Evolutionary conservation across 1,140 invertebrate genomes (phyloP).

Genomic region (Saxidomus purpurata): DNA sequence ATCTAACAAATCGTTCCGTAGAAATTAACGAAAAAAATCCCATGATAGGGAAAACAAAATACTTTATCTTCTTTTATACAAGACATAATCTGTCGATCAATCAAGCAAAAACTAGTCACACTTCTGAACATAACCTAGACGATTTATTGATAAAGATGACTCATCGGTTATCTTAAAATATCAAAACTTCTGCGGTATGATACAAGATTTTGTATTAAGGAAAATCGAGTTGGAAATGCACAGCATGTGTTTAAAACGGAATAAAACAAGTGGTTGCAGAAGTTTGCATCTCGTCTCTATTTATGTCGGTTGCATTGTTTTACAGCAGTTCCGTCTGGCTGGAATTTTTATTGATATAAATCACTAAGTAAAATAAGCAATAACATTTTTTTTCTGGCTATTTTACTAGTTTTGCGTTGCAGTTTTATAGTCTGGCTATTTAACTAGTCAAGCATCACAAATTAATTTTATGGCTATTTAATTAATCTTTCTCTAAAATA

Average conservation of each 20-base stretch:
- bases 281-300: too few species aligned
- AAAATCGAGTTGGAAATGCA: not conserved
- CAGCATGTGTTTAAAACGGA: not conserved
- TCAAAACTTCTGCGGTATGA: slow-evolving; percentile 23
- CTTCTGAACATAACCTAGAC: slow-evolving; percentile 19
- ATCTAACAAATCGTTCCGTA: not conserved
- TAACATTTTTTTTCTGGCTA: too few species aligned
- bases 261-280: too few species aligned
- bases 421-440: too few species aligned
- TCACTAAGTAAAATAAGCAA: too few species aligned
- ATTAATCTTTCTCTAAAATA: too few species aligned
- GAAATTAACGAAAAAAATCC: not conserved
- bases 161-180: slow-evolving; percentile 25
- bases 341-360: too few species aligned
- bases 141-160: slow-evolving; percentile 35
- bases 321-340: too few species aligned
- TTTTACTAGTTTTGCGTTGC: too few species aligned
- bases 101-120: slow-evolving; percentile 45
- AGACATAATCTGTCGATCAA: slow-evolving; percentile 26
- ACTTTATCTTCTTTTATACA: slow-evolving; percentile 17
- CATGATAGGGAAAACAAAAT: slow-evolving; percentile 19
- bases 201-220: not conserved
- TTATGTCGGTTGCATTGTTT: too few species aligned
- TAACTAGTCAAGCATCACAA: too few species aligned
- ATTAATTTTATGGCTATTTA: too few species aligned